Evolutionary conservation across 2,113 vertebrate genomes (phyloP), one percentile per base, ranked within the genome.

Genomic region (Laticauda colubrina): DNA sequence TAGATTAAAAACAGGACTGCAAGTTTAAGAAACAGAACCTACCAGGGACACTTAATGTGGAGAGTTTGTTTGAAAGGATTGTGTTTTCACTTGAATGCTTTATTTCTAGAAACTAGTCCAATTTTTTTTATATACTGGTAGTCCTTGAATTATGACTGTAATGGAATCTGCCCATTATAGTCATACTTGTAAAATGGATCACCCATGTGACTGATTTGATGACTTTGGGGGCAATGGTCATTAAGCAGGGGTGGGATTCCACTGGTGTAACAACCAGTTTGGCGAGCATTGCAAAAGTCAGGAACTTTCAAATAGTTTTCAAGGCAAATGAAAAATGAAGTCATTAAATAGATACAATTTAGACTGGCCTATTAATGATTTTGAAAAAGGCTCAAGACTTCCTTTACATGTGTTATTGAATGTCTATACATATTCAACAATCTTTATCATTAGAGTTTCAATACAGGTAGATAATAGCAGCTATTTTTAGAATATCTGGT

Each of bases 1-100:
- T 43, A 96, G 92, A 96, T 96, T 94, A 92, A 94, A 97, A 96
- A 93, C 94, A 97, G 94, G 43, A 86, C 48, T 85, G 94, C 69
- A 92, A n/a, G 45, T 89, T 92, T 90, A 95, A 91, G 51, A 55
- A 91, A 95, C 34, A 69, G 87, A 93, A n/a, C 8, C 14, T 94
- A 95, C 89, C 92, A 89, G 43, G 64, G 69, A 95, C 89, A 69
- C 92, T 81, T 4, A 85, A 88, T 55, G 81, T 43, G 88, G 94
- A 54, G 85, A 34, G 29, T 93, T 96, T 96, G 91, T 89, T 95
- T 95, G 94, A 95, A 94, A 88, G 87, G 90, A 90, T 57, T 96
- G 8, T 0, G 61, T 94, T 96, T 96, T 95, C 85, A 89, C 92
- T 93, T 94, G 90, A 89, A 94, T 95, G 94, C 91, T 94, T 96